Evolutionary conservation across 2,797 vertebrate genomes (phyloP).

Genomic region (Gorsachius magnificus): DNA sequence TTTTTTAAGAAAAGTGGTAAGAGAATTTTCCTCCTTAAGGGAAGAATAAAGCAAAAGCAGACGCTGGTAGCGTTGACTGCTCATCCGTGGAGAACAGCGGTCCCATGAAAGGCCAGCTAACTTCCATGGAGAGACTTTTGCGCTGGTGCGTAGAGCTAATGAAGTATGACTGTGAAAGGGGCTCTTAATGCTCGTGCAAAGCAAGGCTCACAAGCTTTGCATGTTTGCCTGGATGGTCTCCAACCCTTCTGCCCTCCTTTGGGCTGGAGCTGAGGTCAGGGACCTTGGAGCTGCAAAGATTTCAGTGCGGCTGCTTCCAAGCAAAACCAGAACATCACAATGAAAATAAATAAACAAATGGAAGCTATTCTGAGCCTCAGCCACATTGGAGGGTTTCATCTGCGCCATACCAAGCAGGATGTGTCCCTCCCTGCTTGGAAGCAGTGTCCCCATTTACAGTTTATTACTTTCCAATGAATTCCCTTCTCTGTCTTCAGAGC

Average conservation of each 20-base stretch:
- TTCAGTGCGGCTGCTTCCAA: background rate
- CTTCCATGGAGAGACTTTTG: background rate
- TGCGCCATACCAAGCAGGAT: background rate
- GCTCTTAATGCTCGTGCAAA: background rate
- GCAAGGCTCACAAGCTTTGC: background rate
- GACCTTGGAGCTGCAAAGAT: background rate
- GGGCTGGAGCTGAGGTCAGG: conserved; percentile 7
- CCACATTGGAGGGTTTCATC: background rate
- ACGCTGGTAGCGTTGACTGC: background rate
- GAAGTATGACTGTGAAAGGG: conserved; percentile 16
- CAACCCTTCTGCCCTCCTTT: conserved; percentile 36
- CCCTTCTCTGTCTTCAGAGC: background rate
- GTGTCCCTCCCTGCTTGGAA: background rate
- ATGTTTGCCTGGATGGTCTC: conserved; percentile 35
- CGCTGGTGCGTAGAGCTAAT: conserved; percentile 5
- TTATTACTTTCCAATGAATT: background rate
- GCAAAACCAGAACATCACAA: conserved; percentile 49
- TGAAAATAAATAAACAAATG: conserved; percentile 41
- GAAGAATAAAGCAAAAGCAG: background rate
- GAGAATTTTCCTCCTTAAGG: background rate
- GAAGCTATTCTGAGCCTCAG: conserved; percentile 15
- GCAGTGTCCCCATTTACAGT: background rate
- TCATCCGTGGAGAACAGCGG: background rate
- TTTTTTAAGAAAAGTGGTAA: background rate
- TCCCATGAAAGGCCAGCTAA: background rate